Conservation (phyloP, 2,888 invertebrate species). For the Philonicus albiceps region DNA sequence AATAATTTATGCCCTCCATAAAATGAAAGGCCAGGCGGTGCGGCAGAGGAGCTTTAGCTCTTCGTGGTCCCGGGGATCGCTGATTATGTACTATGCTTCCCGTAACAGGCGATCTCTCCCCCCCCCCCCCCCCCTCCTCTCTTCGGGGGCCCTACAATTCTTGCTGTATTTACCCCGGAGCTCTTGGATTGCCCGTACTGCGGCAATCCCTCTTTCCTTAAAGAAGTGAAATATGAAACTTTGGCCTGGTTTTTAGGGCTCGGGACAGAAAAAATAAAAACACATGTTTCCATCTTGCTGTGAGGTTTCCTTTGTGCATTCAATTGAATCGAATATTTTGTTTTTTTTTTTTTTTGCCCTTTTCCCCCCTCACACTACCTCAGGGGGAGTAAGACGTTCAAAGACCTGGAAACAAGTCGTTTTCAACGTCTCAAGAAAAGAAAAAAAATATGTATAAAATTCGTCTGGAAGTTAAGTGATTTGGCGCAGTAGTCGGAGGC, state of each 20-base stretch:
- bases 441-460: background rate
- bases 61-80: background rate
- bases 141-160: background rate
- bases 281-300: conserved; percentile 37
- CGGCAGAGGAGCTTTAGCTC: background rate
- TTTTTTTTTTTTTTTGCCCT: background rate
- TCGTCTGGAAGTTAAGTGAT: conserved; percentile 14
- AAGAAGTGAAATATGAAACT: conserved; percentile 34
- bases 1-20: conserved; percentile 46
- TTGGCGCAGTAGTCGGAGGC: background rate
- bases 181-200: background rate
- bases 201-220: background rate
- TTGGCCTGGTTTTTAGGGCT: conserved; percentile 20
- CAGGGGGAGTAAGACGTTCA: too few species aligned
- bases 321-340: conserved; percentile 2
- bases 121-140: background rate
- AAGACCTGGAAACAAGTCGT: background rate
- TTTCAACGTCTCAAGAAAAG: background rate
- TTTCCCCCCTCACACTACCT: background rate
- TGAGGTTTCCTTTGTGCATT: conserved; percentile 27
- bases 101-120: too few species aligned
- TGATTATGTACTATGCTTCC: background rate
- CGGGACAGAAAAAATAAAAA: conserved; percentile 7
- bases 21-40: conserved; percentile 19
- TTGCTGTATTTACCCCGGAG: background rate